Conservation (phyloP, 2,888 invertebrate species). For the Cephus spinipes region DNA sequence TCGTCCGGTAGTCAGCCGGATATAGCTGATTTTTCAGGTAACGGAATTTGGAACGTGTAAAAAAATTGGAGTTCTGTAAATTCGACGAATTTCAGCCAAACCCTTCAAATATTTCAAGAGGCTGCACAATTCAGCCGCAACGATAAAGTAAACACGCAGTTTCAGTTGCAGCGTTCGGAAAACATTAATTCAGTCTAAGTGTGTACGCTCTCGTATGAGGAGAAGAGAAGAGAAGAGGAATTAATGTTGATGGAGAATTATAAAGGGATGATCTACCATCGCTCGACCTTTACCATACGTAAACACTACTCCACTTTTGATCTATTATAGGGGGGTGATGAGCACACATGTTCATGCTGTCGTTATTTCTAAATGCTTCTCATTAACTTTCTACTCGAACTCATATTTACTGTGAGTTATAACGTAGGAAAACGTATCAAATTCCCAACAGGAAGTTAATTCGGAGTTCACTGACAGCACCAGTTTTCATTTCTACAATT, state of each 20-base stretch:
- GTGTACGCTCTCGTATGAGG: not conserved
- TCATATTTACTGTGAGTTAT: not conserved
- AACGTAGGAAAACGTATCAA: not conserved
- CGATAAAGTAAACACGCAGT: not conserved
- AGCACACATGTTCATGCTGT: not conserved
- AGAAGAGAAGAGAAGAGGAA: not conserved
- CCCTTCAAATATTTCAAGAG: not conserved
- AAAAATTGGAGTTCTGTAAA: not conserved
- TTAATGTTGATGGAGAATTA: slow-evolving; percentile 3
- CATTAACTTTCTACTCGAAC: not conserved
- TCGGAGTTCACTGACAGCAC: not conserved
- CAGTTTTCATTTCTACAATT: not conserved
- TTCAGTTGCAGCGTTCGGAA: not conserved
- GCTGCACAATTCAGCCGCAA: not conserved
- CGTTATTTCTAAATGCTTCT: not conserved
- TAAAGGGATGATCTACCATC: not conserved
- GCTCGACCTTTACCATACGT: not conserved
- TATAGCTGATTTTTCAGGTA: not conserved
- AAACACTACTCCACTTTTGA: not conserved
- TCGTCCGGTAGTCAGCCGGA: not conserved
- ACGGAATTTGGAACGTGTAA: not conserved
- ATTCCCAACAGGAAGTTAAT: not conserved
- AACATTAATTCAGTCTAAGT: not conserved
- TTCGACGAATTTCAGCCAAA: not conserved
- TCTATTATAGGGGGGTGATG: not conserved